A percentile compares a stretch with the other conserved stretches of the same genome.
Conservation (phyloP, 2,888 invertebrate genomes). For the Neoscelio sp. region DNA sequence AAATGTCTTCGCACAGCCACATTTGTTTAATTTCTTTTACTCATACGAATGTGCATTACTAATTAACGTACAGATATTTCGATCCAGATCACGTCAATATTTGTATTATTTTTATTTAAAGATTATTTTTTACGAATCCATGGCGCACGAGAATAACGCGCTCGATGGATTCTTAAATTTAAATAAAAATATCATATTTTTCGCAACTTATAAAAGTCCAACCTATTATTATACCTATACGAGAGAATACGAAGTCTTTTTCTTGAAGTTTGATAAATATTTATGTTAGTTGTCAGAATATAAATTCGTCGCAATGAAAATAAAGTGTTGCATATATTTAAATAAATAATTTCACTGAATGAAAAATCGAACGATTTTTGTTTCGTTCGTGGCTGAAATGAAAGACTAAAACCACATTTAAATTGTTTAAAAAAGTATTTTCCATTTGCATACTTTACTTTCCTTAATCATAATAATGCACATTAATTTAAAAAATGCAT, state of each 20-base stretch:
- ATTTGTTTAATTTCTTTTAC: too few relatives aligned
- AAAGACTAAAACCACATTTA: not conserved
- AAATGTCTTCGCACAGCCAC: too few relatives aligned
- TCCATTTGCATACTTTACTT: not conserved
- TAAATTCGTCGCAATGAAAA: slow-evolving; percentile 23
- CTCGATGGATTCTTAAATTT: not conserved
- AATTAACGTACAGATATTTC: too few relatives aligned
- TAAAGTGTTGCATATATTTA: slow-evolving; percentile 40
- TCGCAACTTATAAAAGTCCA: slow-evolving; percentile 17
- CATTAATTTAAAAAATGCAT: too few relatives aligned
- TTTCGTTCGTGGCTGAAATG: not conserved
- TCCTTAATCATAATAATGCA: too few relatives aligned
- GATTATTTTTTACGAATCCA: too few relatives aligned
- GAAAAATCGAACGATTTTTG: slow-evolving; percentile 29
- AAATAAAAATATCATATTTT: slow-evolving; percentile 18
- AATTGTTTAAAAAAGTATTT: slow-evolving; percentile 3
- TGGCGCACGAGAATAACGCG: too few relatives aligned
- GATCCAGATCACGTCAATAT: too few relatives aligned
- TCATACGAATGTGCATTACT: too few relatives aligned
- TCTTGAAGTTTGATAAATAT: slow-evolving; percentile 36
- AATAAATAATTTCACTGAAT: slow-evolving; percentile 28
- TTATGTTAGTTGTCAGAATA: slow-evolving; percentile 25
- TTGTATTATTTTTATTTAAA: too few relatives aligned
- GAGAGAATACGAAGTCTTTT: slow-evolving; percentile 2
- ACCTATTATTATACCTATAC: slow-evolving; percentile 16